Conservation (phyloP, 1,140 invertebrate species). For the Harpegnathos saltator region DNA sequence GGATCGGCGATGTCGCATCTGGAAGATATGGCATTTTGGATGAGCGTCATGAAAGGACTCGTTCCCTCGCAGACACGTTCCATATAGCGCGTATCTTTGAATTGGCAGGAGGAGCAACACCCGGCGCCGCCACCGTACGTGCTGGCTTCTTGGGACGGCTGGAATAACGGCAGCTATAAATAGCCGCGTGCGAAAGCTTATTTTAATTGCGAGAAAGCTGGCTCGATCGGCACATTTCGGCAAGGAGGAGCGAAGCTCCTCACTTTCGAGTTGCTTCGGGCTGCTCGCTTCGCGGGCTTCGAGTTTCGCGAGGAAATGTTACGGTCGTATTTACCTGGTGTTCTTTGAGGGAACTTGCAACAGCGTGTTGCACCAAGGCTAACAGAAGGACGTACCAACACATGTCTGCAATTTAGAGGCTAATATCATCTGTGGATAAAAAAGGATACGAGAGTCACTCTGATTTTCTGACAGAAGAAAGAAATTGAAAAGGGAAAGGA, state of each 20-base stretch:
- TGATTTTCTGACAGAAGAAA: neutral
- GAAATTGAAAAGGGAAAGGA: no score
- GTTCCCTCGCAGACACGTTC: slow-evolving; percentile 76
- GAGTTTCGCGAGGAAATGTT: neutral
- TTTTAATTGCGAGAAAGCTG: neutral
- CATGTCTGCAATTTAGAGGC: slow-evolving; percentile 56
- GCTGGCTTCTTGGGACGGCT: slow-evolving; percentile 4
- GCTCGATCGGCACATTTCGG: neutral
- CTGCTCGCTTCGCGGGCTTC: no score
- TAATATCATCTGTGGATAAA: slow-evolving; percentile 52
- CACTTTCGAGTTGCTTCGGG: no score
- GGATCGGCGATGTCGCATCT: slow-evolving; percentile 87
- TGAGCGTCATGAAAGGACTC: slow-evolving; percentile 85
- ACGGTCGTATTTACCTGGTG: slow-evolving; percentile 43
- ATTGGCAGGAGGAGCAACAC: slow-evolving; percentile 82
- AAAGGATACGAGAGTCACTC: neutral
- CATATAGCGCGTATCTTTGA: slow-evolving; percentile 85
- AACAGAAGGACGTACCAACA: slow-evolving; percentile 35
- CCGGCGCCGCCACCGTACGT: neutral
- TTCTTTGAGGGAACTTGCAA: slow-evolving; percentile 4
- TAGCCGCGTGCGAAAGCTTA: neutral
- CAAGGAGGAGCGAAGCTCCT: neutral
- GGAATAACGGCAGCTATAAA: slow-evolving; percentile 32
- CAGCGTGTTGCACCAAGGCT: slow-evolving; percentile 32
- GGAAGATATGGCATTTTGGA: slow-evolving; percentile 85